A percentile compares a stretch with the other conserved stretches of the same genome.
phyloP scores from a whole-genome alignment of 2,113 vertebrate genomes.

The Phoenicopterus ruber region DNA sequence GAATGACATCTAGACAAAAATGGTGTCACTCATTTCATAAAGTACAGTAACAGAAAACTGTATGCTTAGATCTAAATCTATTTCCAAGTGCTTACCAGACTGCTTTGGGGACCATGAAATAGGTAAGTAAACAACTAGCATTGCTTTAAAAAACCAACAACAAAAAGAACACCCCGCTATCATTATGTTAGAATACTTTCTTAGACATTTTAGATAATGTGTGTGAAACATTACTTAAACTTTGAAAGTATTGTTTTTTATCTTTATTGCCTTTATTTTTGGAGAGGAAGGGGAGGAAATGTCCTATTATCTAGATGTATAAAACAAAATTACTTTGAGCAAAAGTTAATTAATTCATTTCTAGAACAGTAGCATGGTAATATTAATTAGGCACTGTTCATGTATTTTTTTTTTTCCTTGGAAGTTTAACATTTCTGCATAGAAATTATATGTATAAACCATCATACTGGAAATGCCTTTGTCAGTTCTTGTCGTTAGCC shows the following conservation, averaged over 20 bases:
- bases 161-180: rapidly evolving
- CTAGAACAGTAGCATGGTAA: neutral
- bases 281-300: neutral
- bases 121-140: neutral
- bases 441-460: neutral
- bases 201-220: neutral
- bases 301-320: neutral
- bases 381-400: neutral
- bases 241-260: neutral
- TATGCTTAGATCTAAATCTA: neutral
- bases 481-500: neutral
- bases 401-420: neutral
- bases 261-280: neutral
- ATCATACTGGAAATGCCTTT: neutral
- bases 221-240: neutral
- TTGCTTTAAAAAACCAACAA: neutral
- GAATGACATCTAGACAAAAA: neutral
- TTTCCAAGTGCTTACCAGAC: neutral
- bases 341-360: neutral
- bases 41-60: neutral
- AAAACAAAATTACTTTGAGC: neutral
- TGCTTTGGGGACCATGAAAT: neutral
- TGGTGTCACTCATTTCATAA: neutral
- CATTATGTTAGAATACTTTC: neutral
- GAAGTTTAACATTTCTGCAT: neutral